Conservation (phyloP, 2,113 vertebrate species). For the Amblyopsis rosae region DNA sequence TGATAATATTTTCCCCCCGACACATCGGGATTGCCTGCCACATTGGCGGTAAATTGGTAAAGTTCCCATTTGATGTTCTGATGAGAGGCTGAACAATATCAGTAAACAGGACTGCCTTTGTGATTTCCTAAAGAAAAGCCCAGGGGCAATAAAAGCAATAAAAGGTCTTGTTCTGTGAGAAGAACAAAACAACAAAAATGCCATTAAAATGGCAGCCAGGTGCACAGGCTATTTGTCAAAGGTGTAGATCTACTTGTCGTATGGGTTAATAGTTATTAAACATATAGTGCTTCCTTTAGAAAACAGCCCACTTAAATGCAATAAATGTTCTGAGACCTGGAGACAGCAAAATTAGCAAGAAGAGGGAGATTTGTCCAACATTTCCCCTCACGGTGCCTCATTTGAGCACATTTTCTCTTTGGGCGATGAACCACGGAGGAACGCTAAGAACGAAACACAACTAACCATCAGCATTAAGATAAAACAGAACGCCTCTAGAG, state of each 20-base stretch:
- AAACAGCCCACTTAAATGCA: slow-evolving; percentile 17
- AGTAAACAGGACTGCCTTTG: background rate
- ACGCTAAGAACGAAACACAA: slow-evolving; percentile 7
- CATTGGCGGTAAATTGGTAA: slow-evolving; percentile 57
- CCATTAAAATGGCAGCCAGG: slow-evolving; percentile 2
- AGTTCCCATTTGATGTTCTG: slow-evolving; percentile 68
- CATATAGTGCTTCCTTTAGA: slow-evolving; percentile 18
- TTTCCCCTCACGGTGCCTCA: background rate
- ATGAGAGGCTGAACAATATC: slow-evolving; percentile 45
- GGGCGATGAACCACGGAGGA: slow-evolving; percentile 4
- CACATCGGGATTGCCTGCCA: background rate
- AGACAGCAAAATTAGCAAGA: slow-evolving; percentile 24
- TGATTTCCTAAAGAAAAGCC: background rate
- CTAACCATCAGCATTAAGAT: slow-evolving; percentile 27
- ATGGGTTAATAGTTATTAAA: slow-evolving; percentile 32
- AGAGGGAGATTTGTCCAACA: slow-evolving; percentile 8
- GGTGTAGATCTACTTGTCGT: background rate
- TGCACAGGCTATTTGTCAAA: slow-evolving; percentile 1
- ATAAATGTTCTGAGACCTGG: slow-evolving; percentile 35
- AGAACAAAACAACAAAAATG: background rate
- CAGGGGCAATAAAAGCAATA: slow-evolving; percentile 1
- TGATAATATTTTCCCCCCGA: slow-evolving; percentile 25
- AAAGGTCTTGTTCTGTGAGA: slow-evolving; percentile 4
- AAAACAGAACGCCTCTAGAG: slow-evolving; percentile 38
- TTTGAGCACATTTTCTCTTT: slow-evolving; percentile 5